Conservation (phyloP, 1,140 invertebrate genomes). For the Colletes latitarsis region DNA sequence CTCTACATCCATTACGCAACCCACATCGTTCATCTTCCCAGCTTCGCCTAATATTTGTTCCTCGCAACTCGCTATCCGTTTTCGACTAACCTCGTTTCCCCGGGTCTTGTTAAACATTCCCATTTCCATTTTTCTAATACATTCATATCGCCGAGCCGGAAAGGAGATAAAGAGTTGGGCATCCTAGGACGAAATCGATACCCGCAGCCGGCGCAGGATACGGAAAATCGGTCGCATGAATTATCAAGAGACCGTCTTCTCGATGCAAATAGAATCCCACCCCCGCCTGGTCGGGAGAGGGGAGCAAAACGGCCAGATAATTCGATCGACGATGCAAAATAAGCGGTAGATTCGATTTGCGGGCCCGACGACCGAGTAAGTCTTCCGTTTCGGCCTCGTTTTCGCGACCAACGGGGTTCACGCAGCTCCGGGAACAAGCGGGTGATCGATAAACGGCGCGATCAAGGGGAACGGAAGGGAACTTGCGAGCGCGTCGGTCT, state of each 20-base stretch:
- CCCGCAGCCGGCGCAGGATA: not conserved
- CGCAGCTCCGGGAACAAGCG: not conserved
- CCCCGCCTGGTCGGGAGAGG: too few relatives aligned
- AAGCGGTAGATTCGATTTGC: constrained; percentile 43
- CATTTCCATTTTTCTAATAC: not conserved
- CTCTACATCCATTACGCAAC: too few relatives aligned
- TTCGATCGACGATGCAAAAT: constrained; percentile 40
- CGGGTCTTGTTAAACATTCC: too few relatives aligned
- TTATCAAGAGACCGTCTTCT: constrained; percentile 33
- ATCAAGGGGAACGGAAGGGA: not conserved
- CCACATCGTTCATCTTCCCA: too few relatives aligned
- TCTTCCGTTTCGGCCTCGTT: constrained; percentile 28
- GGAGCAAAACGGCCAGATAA: constrained; percentile 21
- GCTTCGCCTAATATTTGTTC: too few relatives aligned
- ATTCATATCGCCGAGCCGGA: too few relatives aligned
- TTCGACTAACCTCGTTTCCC: too few relatives aligned
- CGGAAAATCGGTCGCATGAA: constrained; percentile 42
- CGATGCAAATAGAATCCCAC: constrained; percentile 28
- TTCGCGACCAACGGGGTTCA: not conserved
- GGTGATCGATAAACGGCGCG: constrained; percentile 17
- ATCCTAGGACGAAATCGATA: constrained; percentile 28
- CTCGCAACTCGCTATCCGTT: too few relatives aligned
- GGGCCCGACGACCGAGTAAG: constrained; percentile 11
- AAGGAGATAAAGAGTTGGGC: not conserved
- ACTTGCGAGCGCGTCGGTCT: not conserved